Evolutionary conservation across 2,888 invertebrate species (phyloP).

Genomic region (Maniola hyperantus): DNA sequence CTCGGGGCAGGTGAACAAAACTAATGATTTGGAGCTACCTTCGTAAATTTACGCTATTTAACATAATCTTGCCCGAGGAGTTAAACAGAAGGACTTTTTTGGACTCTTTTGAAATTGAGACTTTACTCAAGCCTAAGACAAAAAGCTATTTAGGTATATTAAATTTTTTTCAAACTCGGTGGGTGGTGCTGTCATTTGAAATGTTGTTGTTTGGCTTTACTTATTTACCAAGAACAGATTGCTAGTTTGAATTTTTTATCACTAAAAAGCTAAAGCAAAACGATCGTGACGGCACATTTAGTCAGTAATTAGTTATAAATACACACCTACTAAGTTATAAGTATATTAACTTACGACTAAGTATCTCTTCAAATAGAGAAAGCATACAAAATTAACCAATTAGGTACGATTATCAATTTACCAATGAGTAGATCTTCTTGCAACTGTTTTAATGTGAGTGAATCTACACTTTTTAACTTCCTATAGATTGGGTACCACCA

Average conservation of each 20-base stretch:
- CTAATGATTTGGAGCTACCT: conserved; percentile 48
- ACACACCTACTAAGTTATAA: conserved; percentile 7
- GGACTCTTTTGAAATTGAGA: conserved; percentile 36
- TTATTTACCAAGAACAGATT: conserved; percentile 26
- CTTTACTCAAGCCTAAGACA: conserved; percentile 36
- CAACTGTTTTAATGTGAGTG: neutral
- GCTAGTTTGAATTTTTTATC: conserved; percentile 22
- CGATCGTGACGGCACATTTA: conserved; percentile 68
- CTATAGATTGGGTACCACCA: neutral
- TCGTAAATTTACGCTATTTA: conserved; percentile 42
- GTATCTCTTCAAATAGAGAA: neutral
- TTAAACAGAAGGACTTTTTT: conserved; percentile 68
- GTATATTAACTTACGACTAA: neutral
- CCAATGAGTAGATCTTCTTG: neutral
- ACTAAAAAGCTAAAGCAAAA: conserved; percentile 35
- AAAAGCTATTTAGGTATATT: conserved; percentile 39
- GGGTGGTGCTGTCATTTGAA: conserved; percentile 55
- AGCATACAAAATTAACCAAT: neutral
- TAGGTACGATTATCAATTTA: neutral
- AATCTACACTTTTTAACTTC: neutral
- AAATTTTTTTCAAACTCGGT: conserved; percentile 48
- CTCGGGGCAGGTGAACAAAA: conserved; percentile 60
- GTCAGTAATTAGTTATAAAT: neutral
- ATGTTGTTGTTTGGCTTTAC: conserved; percentile 29
- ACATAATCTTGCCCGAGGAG: conserved; percentile 53